A percentile compares a stretch with the other conserved stretches of the same genome.
These are phyloP conservation scores for Dusona sp. DNA, from an alignment of 2,888 invertebrate genomes.

Conservation along the genomic window DNA sequence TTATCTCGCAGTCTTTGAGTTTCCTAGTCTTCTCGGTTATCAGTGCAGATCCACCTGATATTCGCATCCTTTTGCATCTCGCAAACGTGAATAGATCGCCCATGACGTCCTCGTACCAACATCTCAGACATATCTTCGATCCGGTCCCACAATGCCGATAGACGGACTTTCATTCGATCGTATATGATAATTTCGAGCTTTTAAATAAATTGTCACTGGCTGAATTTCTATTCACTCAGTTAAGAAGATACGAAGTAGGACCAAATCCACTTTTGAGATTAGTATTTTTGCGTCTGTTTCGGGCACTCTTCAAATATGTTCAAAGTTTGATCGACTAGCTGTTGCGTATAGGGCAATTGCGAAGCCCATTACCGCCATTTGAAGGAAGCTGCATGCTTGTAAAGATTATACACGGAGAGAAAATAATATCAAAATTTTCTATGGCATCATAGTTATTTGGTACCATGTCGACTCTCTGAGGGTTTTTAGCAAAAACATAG, in stretches of 20 bases:
- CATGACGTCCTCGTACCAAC: slow-evolving; percentile 45
- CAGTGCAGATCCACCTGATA: slow-evolving; percentile 1
- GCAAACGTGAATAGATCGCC: slow-evolving; percentile 41
- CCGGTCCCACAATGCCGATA: slow-evolving; percentile 30
- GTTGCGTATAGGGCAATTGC: not conserved
- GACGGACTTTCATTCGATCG: slow-evolving; percentile 24
- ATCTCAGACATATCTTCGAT: slow-evolving; percentile 55
- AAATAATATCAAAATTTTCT: no score
- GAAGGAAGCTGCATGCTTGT: not conserved
- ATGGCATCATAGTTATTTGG: no score
- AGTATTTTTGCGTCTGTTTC: not conserved
- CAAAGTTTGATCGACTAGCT: not conserved
- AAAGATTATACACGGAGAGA: not conserved
- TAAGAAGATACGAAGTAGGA: not conserved
- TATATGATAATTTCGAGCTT: slow-evolving; percentile 64
- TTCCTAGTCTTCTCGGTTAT: slow-evolving; percentile 28
- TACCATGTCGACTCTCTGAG: no score
- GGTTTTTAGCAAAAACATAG: no score
- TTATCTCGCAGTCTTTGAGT: slow-evolving; percentile 7
- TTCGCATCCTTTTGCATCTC: slow-evolving; percentile 52
- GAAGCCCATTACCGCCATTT: not conserved
- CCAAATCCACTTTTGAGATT: not conserved
- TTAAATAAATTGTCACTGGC: slow-evolving; percentile 71
- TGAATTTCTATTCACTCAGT: not conserved
- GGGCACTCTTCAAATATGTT: not conserved